Percentiles rank a stretch among this genome's conserved stretches.
Evolutionary conservation across 1,140 invertebrate genomes (phyloP).

Genomic region (Drosophila nigrodunni): DNA sequence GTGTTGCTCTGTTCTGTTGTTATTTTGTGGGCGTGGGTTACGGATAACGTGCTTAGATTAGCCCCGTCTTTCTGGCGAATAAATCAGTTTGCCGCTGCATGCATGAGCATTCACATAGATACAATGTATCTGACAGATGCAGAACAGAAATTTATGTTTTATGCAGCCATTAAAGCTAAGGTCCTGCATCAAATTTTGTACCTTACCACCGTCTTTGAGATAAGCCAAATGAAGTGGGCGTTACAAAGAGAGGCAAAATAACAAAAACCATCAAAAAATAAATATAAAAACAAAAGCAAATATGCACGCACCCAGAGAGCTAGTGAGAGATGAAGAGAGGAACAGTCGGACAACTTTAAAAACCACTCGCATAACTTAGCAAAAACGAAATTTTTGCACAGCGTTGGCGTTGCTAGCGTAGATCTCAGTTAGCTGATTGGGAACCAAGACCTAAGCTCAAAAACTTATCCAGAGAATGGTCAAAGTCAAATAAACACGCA

Average conservation of each 20-base stretch:
- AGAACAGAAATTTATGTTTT: conserved; percentile 74
- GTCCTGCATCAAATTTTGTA: not conserved
- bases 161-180: conserved; percentile 62
- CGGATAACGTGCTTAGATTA: conserved; percentile 77
- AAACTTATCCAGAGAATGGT: conserved; percentile 40
- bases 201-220: conserved; percentile 17
- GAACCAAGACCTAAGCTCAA: conserved; percentile 4
- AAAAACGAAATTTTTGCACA: conserved; percentile 27
- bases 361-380: conserved; percentile 41
- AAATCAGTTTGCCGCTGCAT: conserved; percentile 57
- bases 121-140: conserved; percentile 76
- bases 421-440: conserved; percentile 60
- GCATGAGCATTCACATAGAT: conserved; percentile 20
- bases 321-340: not conserved
- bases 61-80: conserved; percentile 49
- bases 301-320: not conserved
- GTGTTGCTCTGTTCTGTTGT: conserved; percentile 23
- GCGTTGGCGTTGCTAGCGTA: conserved; percentile 71
- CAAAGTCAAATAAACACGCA: conserved; percentile 78
- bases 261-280: conserved; percentile 21
- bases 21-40: conserved; percentile 58
- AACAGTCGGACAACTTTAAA: conserved; percentile 29
- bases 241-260: conserved; percentile 47
- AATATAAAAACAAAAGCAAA: conserved; percentile 23
- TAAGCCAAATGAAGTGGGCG: conserved; percentile 76